Base-by-base conservation (phyloP, 2,888 invertebrate genomes). In the Imbricaverruca yamaguchii region DNA sequence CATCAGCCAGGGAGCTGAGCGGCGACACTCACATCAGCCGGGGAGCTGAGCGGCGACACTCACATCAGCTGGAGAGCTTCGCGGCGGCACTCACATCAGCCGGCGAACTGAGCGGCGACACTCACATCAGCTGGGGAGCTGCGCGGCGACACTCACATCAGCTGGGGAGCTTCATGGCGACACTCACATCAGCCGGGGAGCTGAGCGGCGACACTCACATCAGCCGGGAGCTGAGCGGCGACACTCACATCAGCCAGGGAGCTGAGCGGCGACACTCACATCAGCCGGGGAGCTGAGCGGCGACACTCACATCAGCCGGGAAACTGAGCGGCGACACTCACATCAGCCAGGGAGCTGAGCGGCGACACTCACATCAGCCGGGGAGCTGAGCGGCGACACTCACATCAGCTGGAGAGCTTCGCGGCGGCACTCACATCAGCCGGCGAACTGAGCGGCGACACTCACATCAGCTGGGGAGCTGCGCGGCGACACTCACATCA, bases 381-480 rank as follows among this genome's bases (percentile, higher is more conserved):
- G 12, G 59, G 59, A n/a, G 65, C 65, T 10, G n/a, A 1, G 18
- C 21, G 18, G 4, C 55, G 10, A 1, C 53, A 57, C 79, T 79
- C 57, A 79, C 79, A 11, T 79, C 57, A 15, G 56, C 23, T 25
- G 79, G 79, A 0, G 79, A 79, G 79, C 57, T 57, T 13, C 79
- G 79, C 15, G 79, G 79, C 57, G 79, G 79, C 23, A 59, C 57
- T n/a, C 39, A 39, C 39, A 39, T 39, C 39, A 11, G 59, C 59
- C 59, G 12, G 12, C 4, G 59, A n/a, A 11, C 65, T 10, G n/a
- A 1, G 18, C 21, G 18, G 4, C 55, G 10, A 1, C 53, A 57
- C 79, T 79, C 57, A 79, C 79, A 11, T 79, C 57, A 15, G 56
- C 23, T 25, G 79, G 79, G 6, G 79, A 79, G 79, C 57, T 57